phyloP scores from a whole-genome alignment of 1,140 invertebrate genomes.

The Tyrophagus putrescentiae region DNA sequence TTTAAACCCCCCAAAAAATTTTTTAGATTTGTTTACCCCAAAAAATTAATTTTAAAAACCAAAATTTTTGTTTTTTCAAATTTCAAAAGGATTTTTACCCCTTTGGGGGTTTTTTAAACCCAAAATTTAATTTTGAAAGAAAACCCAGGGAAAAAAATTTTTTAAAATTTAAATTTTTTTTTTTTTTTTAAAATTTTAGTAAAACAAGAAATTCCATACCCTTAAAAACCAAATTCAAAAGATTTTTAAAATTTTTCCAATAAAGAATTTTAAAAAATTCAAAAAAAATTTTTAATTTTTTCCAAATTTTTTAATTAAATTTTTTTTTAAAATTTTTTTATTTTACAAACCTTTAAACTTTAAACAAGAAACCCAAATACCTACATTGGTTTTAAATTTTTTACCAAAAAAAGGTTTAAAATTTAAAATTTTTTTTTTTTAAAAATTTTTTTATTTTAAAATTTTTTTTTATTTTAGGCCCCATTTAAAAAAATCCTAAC shows the following conservation, averaged over 20 bases:
- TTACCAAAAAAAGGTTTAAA: constrained; percentile 51
- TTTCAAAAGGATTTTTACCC: constrained; percentile 90
- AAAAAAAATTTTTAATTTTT: constrained; percentile 55
- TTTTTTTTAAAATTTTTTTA: neutral
- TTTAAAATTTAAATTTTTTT: neutral
- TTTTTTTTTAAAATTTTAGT: constrained; percentile 8
- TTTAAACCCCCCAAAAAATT: too few species aligned
- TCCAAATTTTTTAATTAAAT: too few species aligned
- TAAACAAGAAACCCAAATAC: constrained; percentile 61
- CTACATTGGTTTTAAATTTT: constrained; percentile 50
- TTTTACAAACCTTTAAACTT: constrained; percentile 48
- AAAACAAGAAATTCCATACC: constrained; percentile 68
- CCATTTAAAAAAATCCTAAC: too few species aligned
- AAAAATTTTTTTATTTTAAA: constrained; percentile 36
- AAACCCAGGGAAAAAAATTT: too few species aligned
- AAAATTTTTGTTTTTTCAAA: too few species aligned
- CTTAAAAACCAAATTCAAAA: constrained; percentile 84
- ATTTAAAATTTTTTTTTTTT: too few species aligned
- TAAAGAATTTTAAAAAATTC: constrained; percentile 97
- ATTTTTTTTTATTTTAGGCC: neutral
- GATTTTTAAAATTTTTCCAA: constrained; percentile 78
- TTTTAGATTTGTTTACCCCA: too few species aligned
- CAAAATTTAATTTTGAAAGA: constrained; percentile 64
- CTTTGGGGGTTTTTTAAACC: constrained; percentile 93
- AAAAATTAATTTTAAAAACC: too few species aligned